Evolutionary conservation across 2,797 vertebrate genomes (phyloP).

Genomic region (Decapterus maruadsi): DNA sequence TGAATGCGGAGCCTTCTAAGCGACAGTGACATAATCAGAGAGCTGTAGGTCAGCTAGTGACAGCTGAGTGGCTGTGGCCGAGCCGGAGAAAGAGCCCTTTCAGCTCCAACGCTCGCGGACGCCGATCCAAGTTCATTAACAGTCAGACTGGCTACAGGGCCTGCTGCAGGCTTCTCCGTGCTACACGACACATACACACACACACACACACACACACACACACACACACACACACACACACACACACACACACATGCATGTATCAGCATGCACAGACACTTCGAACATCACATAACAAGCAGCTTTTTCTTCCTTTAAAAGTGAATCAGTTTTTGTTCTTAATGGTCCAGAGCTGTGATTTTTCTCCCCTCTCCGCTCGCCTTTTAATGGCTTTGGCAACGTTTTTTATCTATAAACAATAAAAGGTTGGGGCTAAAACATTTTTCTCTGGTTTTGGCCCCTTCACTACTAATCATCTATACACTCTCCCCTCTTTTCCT

Average conservation of each 20-base stretch:
- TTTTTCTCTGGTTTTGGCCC: constrained; percentile 83
- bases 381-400: constrained; percentile 74
- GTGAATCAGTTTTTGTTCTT: constrained; percentile 72
- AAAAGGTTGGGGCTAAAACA: constrained; percentile 75
- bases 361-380: constrained; percentile 65
- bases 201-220: too few relatives aligned
- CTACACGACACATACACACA: constrained; percentile 17
- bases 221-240: neutral
- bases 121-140: constrained; percentile 82
- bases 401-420: constrained; percentile 82
- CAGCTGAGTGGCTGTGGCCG: constrained; percentile 73
- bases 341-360: constrained; percentile 69
- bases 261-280: constrained; percentile 61
- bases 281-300: constrained; percentile 72
- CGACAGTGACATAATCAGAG: constrained; percentile 83
- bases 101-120: constrained; percentile 68
- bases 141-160: constrained; percentile 73
- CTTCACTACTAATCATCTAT: constrained; percentile 82
- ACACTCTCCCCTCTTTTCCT: constrained; percentile 79
- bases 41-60: constrained; percentile 80
- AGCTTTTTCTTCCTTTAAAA: constrained; percentile 68
- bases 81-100: constrained; percentile 81
- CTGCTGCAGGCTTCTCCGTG: constrained; percentile 68
- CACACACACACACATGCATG: constrained; percentile 53
- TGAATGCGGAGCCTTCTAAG: constrained; percentile 79